phyloP scores from a whole-genome alignment of 35 echinoderm and acorn worm genomes.

The Diadema setosum region DNA sequence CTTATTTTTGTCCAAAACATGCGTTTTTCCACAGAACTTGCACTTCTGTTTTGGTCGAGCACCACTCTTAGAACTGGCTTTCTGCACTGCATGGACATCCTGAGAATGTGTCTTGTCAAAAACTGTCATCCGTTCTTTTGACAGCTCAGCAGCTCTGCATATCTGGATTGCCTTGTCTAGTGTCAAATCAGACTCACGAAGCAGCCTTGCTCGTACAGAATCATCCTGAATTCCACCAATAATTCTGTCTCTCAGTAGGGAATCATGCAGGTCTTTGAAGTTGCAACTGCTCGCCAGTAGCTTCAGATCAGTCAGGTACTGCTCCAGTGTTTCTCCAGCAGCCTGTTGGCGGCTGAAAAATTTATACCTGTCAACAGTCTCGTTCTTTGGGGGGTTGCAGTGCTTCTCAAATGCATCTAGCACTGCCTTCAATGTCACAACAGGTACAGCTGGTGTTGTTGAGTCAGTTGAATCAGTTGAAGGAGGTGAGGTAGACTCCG shows the following conservation, averaged over 20 bases:
- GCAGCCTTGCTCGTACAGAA: constrained; percentile 5
- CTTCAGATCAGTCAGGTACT: background rate
- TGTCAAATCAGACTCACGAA: background rate
- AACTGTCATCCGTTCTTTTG: constrained; percentile 7
- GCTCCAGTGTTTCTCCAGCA: background rate
- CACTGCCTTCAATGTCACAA: background rate
- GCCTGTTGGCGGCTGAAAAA: constrained; percentile 9
- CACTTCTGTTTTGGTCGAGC: background rate
- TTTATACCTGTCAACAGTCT: constrained; percentile 2
- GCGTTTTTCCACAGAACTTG: constrained; percentile 26
- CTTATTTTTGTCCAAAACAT: no score
- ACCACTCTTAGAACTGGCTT: background rate
- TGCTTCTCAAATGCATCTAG: background rate
- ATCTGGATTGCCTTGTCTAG: background rate
- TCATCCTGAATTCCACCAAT: constrained; percentile 19
- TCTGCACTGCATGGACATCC: no score
- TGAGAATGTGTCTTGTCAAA: background rate
- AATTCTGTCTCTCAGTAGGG: constrained; percentile 36
- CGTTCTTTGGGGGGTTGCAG: background rate
- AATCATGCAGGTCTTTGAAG: constrained; percentile 9
- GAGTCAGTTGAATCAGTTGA: no score
- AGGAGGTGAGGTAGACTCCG: no score
- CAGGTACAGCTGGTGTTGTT: no score
- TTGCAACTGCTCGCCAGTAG: background rate
- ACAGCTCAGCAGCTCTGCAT: background rate